These are phyloP conservation scores for Apodemus agrarius DNA, from an alignment of 2,797 vertebrate genomes.

Conservation along the genomic window DNA sequence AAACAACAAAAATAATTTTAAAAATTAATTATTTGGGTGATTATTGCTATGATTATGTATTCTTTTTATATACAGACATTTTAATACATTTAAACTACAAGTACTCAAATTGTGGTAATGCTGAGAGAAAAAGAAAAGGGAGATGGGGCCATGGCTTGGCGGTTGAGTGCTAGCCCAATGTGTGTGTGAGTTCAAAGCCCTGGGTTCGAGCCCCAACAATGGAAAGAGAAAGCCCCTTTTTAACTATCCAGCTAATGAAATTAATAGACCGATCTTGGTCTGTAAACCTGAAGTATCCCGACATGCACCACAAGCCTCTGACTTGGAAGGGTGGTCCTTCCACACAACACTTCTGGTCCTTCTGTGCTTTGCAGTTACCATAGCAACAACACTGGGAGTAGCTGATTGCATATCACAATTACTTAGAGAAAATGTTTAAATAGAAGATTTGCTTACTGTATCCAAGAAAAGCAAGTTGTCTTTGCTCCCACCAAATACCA, in stretches of 20 bases:
- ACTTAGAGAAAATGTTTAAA: conserved; percentile 45
- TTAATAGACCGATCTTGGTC: conserved; percentile 21
- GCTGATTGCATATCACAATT: conserved; percentile 47
- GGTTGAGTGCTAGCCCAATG: not conserved
- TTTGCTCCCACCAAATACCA: conserved; percentile 98
- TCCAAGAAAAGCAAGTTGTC: conserved; percentile 96
- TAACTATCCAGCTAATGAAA: conserved; percentile 33
- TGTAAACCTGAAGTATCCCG: conserved; percentile 5
- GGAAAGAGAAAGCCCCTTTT: conserved; percentile 13
- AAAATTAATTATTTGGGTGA: not conserved
- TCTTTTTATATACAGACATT: not conserved
- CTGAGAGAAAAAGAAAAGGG: conserved; percentile 8
- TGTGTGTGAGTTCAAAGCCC: not conserved
- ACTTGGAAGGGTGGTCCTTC: conserved; percentile 31
- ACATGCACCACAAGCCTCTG: conserved; percentile 37
- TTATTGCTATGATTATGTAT: not conserved
- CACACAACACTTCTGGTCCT: not conserved
- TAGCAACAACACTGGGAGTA: conserved; percentile 1
- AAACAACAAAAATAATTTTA: not conserved
- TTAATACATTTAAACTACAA: conserved; percentile 48
- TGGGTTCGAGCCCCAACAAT: not conserved
- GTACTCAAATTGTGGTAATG: not conserved
- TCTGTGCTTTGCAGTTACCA: conserved; percentile 15
- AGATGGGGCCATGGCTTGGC: not conserved
- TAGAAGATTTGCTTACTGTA: conserved; percentile 89